Evolutionary conservation across 2,113 vertebrate genomes (phyloP), one percentile per base, ranked within the genome.

Genomic region (Numenius arquata): DNA sequence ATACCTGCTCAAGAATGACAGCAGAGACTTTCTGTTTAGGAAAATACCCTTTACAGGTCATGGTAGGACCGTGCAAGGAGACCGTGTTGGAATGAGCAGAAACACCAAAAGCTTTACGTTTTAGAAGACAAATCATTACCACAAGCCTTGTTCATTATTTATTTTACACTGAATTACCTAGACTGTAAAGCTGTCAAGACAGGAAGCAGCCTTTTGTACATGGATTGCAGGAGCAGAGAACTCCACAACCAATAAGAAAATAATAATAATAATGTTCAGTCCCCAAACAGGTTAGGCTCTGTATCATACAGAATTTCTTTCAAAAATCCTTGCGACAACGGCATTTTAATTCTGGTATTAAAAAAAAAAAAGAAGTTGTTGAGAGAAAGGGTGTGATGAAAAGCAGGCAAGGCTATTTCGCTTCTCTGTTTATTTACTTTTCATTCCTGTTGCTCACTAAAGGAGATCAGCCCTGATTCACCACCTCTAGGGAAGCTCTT

Each of bases 241-340:
- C 27, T 68, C 41, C 53, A 47, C 0, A 0, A 40, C 10, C 2
- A 7, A 4, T 30, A 50, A 19, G 19, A 89, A 87, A 80, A 61
- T 47, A 43, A 41, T 45, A 45, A 5, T 34, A 34, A 52, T 52
- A 30, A 80, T 18, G 5, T 26, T 61, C 40, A 67, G 48, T 66
- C n/a, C 23, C 12, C 34, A 40, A 29, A 77, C 18, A 52, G n/a
- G 18, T 9, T 70, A 58, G 53, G 11, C 25, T 66, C 18, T 80
- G 9, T 73, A 55, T 77, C 23, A 47, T 40, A 66, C 17, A 66
- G 30, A 34, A 10, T 23, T 66, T 85, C 25, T 82, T 93, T 93
- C 67, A 70, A 34, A 78, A 93, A 32, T 48, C 40, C 16, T 32
- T 88, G 8, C 27, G 65, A 50, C 13, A 62, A 87, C 85, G 45